A percentile compares a stretch with the other conserved stretches of the same genome.
phyloP scores from a whole-genome alignment of 2,888 invertebrate genomes.

The Yponomeuta malinellus region DNA sequence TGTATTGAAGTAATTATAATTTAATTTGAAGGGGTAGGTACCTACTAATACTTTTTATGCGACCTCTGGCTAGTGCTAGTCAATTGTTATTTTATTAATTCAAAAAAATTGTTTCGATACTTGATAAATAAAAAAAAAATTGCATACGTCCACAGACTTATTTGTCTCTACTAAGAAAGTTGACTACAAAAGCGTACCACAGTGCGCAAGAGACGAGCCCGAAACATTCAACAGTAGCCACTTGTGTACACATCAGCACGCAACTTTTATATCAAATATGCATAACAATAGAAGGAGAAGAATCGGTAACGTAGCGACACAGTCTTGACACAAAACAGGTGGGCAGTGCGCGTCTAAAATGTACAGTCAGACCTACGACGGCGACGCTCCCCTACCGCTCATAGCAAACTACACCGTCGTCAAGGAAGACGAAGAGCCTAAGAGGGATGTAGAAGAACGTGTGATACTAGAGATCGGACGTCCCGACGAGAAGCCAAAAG shows the following conservation, averaged over 20 bases:
- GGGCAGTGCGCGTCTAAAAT: constrained; percentile 36
- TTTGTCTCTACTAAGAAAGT: too few species aligned
- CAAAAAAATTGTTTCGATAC: too few species aligned
- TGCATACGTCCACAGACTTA: too few species aligned
- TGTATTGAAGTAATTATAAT: too few species aligned
- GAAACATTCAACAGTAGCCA: constrained; percentile 2
- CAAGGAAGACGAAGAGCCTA: constrained; percentile 52
- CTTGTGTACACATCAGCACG: constrained; percentile 16
- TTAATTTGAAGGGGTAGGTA: too few species aligned
- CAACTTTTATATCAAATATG: constrained; percentile 64
- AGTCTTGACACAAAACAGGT: constrained; percentile 50
- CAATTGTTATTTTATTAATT: too few species aligned
- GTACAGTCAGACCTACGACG: constrained; percentile 57
- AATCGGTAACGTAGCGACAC: constrained; percentile 55
- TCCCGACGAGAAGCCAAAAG: constrained; percentile 61
- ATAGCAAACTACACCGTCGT: constrained; percentile 58
- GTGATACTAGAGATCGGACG: constrained; percentile 71
- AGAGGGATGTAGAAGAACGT: constrained; percentile 53
- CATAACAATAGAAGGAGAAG: constrained; percentile 55
- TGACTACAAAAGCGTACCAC: too few species aligned
- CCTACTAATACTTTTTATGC: too few species aligned
- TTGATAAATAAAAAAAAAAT: too few species aligned
- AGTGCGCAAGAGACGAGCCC: background rate
- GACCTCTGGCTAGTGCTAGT: too few species aligned
- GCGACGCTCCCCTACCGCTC: constrained; percentile 57